Evolutionary conservation across 2,888 invertebrate species (phyloP).

Genomic region (Ditylenchus weischeri): DNA sequence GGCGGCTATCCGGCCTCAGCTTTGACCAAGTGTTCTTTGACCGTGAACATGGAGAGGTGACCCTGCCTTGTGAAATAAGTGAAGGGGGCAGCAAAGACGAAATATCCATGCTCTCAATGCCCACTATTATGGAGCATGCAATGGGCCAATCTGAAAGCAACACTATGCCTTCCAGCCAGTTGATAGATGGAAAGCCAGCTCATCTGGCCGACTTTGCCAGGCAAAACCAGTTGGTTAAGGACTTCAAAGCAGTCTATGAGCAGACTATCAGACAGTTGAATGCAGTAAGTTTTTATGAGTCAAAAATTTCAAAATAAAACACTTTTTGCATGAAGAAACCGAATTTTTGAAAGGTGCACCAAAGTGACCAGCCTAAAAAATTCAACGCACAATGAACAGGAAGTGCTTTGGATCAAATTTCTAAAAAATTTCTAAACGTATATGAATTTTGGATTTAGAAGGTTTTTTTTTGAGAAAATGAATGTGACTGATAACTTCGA

Average conservation of each 20-base stretch:
- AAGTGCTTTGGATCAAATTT: too few relatives aligned
- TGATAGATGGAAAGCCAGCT: too few relatives aligned
- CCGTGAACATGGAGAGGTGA: not conserved
- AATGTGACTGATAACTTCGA: too few relatives aligned
- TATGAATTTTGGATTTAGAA: too few relatives aligned
- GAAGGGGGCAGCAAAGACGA: slow-evolving; percentile 5
- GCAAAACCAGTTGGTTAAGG: slow-evolving; percentile 4
- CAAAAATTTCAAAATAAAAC: too few relatives aligned
- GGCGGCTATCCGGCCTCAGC: not conserved
- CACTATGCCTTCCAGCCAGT: slow-evolving; percentile 8
- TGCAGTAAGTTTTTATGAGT: not conserved
- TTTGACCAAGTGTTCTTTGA: slow-evolving; percentile 12
- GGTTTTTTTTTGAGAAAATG: too few relatives aligned
- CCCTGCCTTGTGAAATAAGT: too few relatives aligned
- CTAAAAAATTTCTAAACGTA: too few relatives aligned
- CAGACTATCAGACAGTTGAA: not conserved
- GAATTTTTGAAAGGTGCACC: too few relatives aligned
- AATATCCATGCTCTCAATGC: slow-evolving; percentile 8
- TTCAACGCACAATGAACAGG: too few relatives aligned
- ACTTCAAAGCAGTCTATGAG: not conserved
- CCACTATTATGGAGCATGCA: not conserved
- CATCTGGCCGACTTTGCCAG: not conserved
- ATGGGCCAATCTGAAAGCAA: not conserved
- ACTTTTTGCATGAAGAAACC: too few relatives aligned
- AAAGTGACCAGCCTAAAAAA: too few relatives aligned